Evolutionary conservation across 1,140 invertebrate genomes (phyloP).

Genomic region (Oedothorax gibbosus): DNA sequence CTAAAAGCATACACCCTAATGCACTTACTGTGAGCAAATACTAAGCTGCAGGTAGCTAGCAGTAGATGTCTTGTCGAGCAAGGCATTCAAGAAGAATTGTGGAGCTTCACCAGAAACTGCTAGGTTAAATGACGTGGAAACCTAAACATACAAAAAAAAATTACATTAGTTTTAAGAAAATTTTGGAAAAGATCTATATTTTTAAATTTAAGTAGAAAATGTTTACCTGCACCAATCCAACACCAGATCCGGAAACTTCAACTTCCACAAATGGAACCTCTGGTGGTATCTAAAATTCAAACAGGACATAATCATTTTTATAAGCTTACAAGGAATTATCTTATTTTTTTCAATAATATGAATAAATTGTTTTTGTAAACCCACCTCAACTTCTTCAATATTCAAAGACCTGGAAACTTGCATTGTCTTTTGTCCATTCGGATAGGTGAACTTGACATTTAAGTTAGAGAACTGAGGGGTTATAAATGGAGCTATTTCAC

Average conservation of each 20-base stretch:
- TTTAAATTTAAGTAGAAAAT: too few relatives aligned
- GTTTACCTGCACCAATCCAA: slow-evolving; percentile 80
- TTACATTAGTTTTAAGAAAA: not conserved
- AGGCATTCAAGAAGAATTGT: slow-evolving; percentile 87
- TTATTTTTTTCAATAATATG: not conserved
- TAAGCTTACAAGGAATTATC: not conserved
- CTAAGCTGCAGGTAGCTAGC: slow-evolving; percentile 86
- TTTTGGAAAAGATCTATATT: not conserved
- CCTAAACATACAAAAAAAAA: slow-evolving; percentile 61
- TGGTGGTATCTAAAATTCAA: slow-evolving; percentile 71
- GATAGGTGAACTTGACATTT: slow-evolving; percentile 70
- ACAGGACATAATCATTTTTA: not conserved
- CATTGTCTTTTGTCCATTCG: slow-evolving; percentile 32
- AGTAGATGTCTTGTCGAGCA: slow-evolving; percentile 88
- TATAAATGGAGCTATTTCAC: slow-evolving; percentile 77
- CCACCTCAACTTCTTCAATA: slow-evolving; percentile 50
- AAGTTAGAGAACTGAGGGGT: slow-evolving; percentile 72
- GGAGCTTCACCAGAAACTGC: slow-evolving; percentile 92
- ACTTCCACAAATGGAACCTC: slow-evolving; percentile 74
- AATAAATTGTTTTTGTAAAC: not conserved
- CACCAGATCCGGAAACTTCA: slow-evolving; percentile 81
- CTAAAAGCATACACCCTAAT: too few relatives aligned
- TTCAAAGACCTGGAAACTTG: slow-evolving; percentile 20
- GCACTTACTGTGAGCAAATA: slow-evolving; percentile 76
- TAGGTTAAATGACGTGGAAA: slow-evolving; percentile 85